Evolutionary conservation across 2,888 invertebrate species (phyloP), one percentile per base, ranked within the genome.

Genomic region (Tenthredo scrophulariae): DNA sequence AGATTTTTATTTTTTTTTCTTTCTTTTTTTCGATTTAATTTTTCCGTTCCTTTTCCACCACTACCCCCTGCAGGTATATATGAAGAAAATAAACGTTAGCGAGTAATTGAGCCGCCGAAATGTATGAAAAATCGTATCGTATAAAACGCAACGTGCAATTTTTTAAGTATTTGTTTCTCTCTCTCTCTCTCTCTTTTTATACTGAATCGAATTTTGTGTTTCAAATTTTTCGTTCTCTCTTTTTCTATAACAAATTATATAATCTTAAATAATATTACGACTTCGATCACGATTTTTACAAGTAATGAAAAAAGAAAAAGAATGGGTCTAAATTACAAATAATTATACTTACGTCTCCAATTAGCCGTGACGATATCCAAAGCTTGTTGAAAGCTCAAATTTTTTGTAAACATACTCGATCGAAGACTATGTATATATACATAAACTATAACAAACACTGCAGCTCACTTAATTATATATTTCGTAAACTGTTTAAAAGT

Each of bases 261-360:
- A 2, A 54, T n/a, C n/a, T 54, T n/a, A 50, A 15, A 50, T 1
- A 50, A 6, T 5, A 6, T 50, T 18, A 18, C n/a, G n/a, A 54
- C n/a, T 7, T n/a, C 18, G 26, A 70, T 6, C 33, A 9, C 15
- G 70, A 37, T 26, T 2, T 26, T 26, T 18, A 33, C 37, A n/a
- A 13, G 22, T 22, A 22, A 43, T 40, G 0, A 18, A 22, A 43
- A 2, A 74, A 22, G 40, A 10, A 22, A 58, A 18, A 58, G 0
- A 79, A 37, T 18, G 1, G 37, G 7, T 77, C 5, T 10, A 9
- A 26, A 15, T 0, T 15, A 29, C 13, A 10, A 5, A 33, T 67
- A 29, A 29, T 67, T 26, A 29, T 77, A 83, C 86, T 86, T 79
- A 86, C 86, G 54, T 84, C 84, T 85, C 86, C 86, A 86, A 54